Evolutionary conservation across 2,113 vertebrate species (phyloP).

Genomic region (Cyphomyrus plagiostoma): DNA sequence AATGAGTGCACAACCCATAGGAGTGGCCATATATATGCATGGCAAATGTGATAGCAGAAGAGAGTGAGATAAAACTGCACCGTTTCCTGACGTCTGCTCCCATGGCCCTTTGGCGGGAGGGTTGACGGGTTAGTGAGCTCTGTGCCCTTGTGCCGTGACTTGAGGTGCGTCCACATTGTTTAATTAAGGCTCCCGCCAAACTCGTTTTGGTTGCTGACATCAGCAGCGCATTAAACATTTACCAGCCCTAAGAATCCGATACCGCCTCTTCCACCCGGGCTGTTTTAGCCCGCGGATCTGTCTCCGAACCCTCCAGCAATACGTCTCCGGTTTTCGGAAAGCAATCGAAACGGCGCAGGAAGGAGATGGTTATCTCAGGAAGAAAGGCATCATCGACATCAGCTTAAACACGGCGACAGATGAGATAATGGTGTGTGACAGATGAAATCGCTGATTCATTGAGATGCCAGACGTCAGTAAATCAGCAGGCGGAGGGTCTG

Average conservation of each 20-base stretch:
- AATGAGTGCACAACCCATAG: background rate
- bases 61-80: background rate
- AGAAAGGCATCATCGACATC: background rate
- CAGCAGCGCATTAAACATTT: conserved; percentile 42
- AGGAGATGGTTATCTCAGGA: background rate
- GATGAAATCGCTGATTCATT: background rate
- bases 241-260: conserved; percentile 19
- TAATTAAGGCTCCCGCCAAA: conserved; percentile 16
- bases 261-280: background rate
- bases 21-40: too few species aligned
- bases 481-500: background rate
- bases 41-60: background rate
- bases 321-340: background rate
- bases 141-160: conserved; percentile 10
- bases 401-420: background rate
- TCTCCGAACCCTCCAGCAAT: background rate
- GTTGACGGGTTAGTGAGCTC: background rate
- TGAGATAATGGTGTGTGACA: background rate
- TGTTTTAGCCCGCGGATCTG: background rate
- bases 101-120: background rate
- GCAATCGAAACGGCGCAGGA: background rate
- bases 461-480: background rate
- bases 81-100: background rate
- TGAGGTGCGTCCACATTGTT: conserved; percentile 1
- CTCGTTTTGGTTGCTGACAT: conserved; percentile 23